Conservation (phyloP, 2,797 vertebrate genomes). For the Pseudomugil gertrudae region DNA sequence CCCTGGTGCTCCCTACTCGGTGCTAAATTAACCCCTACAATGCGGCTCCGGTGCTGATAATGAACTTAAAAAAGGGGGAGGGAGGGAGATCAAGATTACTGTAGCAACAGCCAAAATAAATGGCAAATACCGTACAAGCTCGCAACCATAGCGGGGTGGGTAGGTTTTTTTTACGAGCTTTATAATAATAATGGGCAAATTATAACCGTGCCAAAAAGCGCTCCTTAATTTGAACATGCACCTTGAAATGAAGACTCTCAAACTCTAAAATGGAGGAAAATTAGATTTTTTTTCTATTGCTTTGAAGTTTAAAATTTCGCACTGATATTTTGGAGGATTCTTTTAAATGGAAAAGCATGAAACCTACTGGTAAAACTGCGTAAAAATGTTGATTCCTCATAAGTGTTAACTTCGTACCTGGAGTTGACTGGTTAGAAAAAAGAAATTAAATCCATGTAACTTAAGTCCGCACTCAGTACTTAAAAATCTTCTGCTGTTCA, state of each 20-base stretch:
- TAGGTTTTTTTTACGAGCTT: slow-evolving; percentile 54
- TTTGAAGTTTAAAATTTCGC: neutral
- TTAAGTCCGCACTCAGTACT: too few relatives aligned
- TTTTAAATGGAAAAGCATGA: neutral
- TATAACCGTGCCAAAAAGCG: slow-evolving; percentile 33
- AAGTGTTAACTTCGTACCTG: neutral
- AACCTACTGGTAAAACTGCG: slow-evolving; percentile 16
- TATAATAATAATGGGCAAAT: slow-evolving; percentile 57
- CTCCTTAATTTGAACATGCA: slow-evolving; percentile 16
- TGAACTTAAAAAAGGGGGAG: slow-evolving; percentile 42
- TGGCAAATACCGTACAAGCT: slow-evolving; percentile 56
- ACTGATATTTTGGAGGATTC: neutral
- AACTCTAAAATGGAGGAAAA: neutral
- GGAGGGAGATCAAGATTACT: slow-evolving; percentile 14
- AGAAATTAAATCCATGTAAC: slow-evolving; percentile 16
- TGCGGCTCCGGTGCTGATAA: slow-evolving; percentile 58
- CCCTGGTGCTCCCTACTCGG: slow-evolving; percentile 48
- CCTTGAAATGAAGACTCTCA: slow-evolving; percentile 16
- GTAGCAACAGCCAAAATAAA: slow-evolving; percentile 61
- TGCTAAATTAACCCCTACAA: slow-evolving; percentile 76
- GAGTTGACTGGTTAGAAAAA: too few relatives aligned
- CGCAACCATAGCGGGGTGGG: slow-evolving; percentile 33
- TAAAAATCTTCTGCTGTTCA: slow-evolving; percentile 3
- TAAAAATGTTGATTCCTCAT: neutral
- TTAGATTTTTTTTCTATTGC: neutral